phyloP scores from a whole-genome alignment of 2,888 invertebrate genomes.

The Melanostoma scalare region DNA sequence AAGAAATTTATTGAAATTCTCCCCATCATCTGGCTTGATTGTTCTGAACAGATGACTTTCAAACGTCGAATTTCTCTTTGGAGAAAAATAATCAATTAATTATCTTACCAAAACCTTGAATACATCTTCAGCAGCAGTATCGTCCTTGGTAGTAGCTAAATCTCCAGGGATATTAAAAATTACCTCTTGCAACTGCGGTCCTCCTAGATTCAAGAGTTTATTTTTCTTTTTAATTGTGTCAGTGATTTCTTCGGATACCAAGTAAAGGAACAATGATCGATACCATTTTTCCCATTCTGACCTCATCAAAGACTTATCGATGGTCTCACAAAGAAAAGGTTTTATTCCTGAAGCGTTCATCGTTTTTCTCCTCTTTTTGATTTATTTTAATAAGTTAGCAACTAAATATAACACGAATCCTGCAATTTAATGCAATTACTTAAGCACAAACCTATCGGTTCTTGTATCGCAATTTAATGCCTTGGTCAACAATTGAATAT shows the following conservation, averaged over 20 bases:
- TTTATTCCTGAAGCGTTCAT: constrained; percentile 34
- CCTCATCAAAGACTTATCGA: constrained; percentile 36
- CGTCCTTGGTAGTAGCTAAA: constrained; percentile 1
- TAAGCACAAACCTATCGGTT: too few species aligned
- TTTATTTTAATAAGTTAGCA: too few species aligned
- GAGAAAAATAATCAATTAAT: constrained; percentile 32
- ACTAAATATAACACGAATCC: background rate
- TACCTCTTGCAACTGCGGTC: constrained; percentile 36
- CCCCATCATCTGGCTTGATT: constrained; percentile 37
- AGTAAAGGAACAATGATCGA: constrained; percentile 36
- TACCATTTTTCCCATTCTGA: constrained; percentile 38
- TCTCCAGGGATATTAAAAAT: constrained; percentile 33
- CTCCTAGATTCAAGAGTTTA: constrained; percentile 28
- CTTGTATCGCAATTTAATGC: too few species aligned
- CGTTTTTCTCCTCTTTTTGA: background rate
- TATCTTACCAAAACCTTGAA: constrained; percentile 19
- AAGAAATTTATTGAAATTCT: constrained; percentile 74
- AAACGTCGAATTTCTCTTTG: constrained; percentile 34
- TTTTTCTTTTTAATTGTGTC: constrained; percentile 23
- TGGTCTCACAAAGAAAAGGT: constrained; percentile 35
- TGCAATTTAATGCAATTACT: too few species aligned
- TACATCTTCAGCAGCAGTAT: constrained; percentile 15
- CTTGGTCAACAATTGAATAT: too few species aligned
- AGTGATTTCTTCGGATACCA: constrained; percentile 38
- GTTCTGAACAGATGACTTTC: constrained; percentile 37